These are phyloP conservation scores for Rhabdornis inornatus DNA, from an alignment of 2,113 vertebrate species.

Conservation along the genomic window DNA sequence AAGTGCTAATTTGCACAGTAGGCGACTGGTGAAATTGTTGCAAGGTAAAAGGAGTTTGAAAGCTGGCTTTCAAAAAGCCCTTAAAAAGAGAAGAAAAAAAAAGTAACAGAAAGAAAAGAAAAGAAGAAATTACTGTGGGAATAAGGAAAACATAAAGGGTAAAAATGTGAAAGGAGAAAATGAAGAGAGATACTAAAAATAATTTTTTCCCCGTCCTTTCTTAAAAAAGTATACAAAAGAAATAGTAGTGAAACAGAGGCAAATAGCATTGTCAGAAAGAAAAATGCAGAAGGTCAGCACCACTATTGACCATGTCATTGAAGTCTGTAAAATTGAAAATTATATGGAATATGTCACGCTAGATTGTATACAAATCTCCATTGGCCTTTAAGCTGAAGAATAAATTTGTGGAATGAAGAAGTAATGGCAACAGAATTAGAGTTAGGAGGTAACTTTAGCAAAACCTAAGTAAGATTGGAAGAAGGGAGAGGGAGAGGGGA, in stretches of 20 bases:
- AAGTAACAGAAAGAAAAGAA: background rate
- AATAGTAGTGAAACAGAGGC: background rate
- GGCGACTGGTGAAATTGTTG: background rate
- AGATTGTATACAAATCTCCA: background rate
- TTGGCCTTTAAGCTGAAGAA: background rate
- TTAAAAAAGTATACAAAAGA: background rate
- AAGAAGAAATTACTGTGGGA: background rate
- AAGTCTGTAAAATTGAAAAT: background rate
- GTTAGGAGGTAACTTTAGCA: background rate
- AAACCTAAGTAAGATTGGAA: background rate
- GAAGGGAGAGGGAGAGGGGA: background rate
- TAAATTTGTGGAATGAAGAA: background rate
- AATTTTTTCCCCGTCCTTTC: background rate
- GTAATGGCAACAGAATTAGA: background rate
- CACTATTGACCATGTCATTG: background rate
- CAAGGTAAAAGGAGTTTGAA: constrained; percentile 28
- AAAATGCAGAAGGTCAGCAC: background rate
- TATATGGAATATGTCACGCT: background rate
- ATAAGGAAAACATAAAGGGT: background rate
- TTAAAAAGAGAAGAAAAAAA: background rate
- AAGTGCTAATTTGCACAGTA: constrained; percentile 57
- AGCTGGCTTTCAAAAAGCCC: constrained; percentile 1
- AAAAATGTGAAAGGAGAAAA: background rate
- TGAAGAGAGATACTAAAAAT: background rate
- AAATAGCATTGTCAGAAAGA: background rate